Base-by-base conservation (phyloP, 2,888 invertebrate species). In the Amphimallon solstitiale region DNA sequence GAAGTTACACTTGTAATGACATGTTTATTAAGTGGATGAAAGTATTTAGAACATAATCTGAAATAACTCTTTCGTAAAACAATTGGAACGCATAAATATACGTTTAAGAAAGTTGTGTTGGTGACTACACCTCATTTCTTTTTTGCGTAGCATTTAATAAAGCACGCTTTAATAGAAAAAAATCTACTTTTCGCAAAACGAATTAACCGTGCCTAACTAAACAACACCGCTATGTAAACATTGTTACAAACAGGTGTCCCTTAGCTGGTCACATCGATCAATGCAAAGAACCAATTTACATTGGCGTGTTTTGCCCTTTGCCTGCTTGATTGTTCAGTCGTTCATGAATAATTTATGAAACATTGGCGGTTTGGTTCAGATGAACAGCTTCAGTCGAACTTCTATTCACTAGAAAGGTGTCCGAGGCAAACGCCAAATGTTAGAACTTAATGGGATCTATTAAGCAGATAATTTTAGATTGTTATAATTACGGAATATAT, bases 221-320 rank as follows among this genome's bases (percentile, higher is more conserved):
- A 40, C 35, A 12, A 54, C 19, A 54, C 38, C 54, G n/a, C 12
- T 40, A 38, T 40, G 38, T 54, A 54, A 37, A 54, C 40, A 54
- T 38, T 21, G 35, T 38, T 19, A 21, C 40, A 37, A 54, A 54
- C 54, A 54, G 38, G 54, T 54, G 54, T 38, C 54, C 54, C 29
- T 38, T 12, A 21, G 21, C 54, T 54, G 34, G 19, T 5, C 35
- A n/a, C 52, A 15, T 19, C 54, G 54, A 54, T 54, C 40, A 35
- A 54, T 54, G 54, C 54, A 23, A 54, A 40, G 54, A 54, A 38
- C 54, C 38, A 54, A 54, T 54, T 54, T 54, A 54, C 54, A 54
- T 54, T 21, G 54, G 38, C 38, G 38, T 40, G 54, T 54, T 54
- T 54, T 19, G 54, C 21, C 54, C 54, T 54, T 54, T 54, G 54